Evolutionary conservation across 2,113 vertebrate genomes (phyloP), one percentile per base, ranked within the genome.

Genomic region (Sisor rabdophorus): DNA sequence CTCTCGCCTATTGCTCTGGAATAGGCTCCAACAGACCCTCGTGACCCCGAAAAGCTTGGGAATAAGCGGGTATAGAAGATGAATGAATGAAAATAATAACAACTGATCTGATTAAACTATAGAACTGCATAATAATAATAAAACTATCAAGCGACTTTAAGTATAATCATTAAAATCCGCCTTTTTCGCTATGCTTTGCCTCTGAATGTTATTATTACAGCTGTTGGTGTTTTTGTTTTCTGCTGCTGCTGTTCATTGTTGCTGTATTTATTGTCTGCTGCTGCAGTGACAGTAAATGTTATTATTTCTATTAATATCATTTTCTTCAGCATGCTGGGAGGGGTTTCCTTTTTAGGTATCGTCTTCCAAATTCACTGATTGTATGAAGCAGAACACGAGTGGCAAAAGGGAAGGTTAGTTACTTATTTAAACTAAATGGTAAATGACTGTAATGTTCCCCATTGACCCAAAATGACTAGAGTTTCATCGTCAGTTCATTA

Each of bases 371-470:
- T 63, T 44, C 19, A 40, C 3, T 22, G 36, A 2, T 22, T 0
- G 44, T 64, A 15, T 64, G 13, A 30, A 47, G n/a, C 19, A 47
- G 13, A 47, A 47, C 40, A 26, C n/a, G 4, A 47, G 12, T 67
- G n/a, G 20, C n/a, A 26, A 48, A 47, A 72, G 71, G 28, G 56
- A 47, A 28, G 16, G 26, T 40, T 65, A 54, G n/a, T 71, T 50
- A 80, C 47, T 72, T 44, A 44, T 44, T 50, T 22, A 10, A 12
- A n/a, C 26, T 58, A 52, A n/a, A 52, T 16, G 44, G 7, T 75
- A 28, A 32, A 48, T 65, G 47, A 44, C 28, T 26, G 40, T 19
- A 58, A 40, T 48, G 24, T 48, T 30, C 15, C 36, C 19, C 26
- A 63, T 28, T 71, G 20, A 64, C 20, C 48, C 9, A 17, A 75